A percentile compares a stretch with the other conserved stretches of the same genome.
Conservation (phyloP, 2,797 vertebrate species). For the Basileuterus tristriatus region DNA sequence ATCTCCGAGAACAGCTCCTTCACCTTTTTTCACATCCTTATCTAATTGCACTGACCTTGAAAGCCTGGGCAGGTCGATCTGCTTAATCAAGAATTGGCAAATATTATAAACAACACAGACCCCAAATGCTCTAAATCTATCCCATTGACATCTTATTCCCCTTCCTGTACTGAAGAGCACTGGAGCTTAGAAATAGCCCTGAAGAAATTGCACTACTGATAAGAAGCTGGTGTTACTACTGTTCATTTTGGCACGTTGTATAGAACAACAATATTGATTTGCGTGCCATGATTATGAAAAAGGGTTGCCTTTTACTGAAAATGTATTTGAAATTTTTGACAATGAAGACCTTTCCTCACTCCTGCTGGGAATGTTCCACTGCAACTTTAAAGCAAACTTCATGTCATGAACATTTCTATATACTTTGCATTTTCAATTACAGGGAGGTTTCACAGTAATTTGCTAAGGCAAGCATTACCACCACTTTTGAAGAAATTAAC, state of each 20-base stretch:
- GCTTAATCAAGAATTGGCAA: slow-evolving; percentile 66
- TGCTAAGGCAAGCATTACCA: neutral
- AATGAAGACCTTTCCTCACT: neutral
- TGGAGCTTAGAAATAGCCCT: slow-evolving; percentile 50
- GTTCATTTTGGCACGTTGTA: neutral
- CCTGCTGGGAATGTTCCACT: neutral
- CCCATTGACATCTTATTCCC: slow-evolving; percentile 41
- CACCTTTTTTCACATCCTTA: slow-evolving; percentile 43
- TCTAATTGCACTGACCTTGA: slow-evolving; percentile 68
- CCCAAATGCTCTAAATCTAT: slow-evolving; percentile 22
- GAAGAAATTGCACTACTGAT: slow-evolving; percentile 10
- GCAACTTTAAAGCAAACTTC: neutral
- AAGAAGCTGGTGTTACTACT: neutral
- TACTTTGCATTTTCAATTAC: neutral
- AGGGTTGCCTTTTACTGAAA: neutral
- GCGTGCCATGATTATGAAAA: neutral
- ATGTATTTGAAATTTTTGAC: neutral
- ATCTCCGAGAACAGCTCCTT: slow-evolving; percentile 42
- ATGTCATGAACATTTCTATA: neutral
- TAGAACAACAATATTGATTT: slow-evolving; percentile 14
- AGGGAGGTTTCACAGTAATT: neutral
- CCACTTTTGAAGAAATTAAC: neutral
- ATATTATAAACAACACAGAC: slow-evolving; percentile 28
- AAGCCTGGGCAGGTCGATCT: neutral
- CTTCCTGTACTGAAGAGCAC: slow-evolving; percentile 13